Evolutionary conservation across 2,113 vertebrate genomes (phyloP), one percentile per base, ranked within the genome.

Genomic region (Polyodon spathula): DNA sequence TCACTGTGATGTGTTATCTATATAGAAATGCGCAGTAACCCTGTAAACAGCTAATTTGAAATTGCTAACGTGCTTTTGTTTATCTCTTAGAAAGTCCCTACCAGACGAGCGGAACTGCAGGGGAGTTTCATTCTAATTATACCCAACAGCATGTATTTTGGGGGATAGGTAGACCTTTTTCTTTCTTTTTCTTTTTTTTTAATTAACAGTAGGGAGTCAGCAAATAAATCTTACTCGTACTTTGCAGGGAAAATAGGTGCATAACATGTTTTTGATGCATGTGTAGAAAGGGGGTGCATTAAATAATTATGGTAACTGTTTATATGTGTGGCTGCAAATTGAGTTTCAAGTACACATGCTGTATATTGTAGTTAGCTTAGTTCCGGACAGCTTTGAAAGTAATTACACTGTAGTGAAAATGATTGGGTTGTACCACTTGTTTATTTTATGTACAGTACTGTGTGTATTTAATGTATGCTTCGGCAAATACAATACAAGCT

Each of bases 211-310:
- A 63, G 61, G 60, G 40, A 66, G 78, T 76, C 73, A 79, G 76
- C 76, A 84, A 73, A 82, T 82, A 85, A 77, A 84, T 83, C 78
- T 84, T 73, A 73, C 63, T 73, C 69, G 73, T 72, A 67, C 72
- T 76, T 80, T 77, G 71, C 76, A 73, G 68, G 62, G 70, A 70
- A 75, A 81, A 71, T 63, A 65, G 68, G 69, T 71, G 70, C 63
- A 59, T 77, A 77, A 82, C 71, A 69, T 71, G 71, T 54, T 70
- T 78, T 73, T 66, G 71, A 76, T 74, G 73, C 67, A 68, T 70
- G 69, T 68, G 68, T 66, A 71, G 52, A 68, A 65, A 61, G 54
- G 65, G 81, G 78, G 79, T 78, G 72, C 67, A 81, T 84, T 64
- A 72, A 62, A 59, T 70, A 70, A 73, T 70, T 73, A 61, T 38